Conservation (phyloP, 2,888 invertebrate genomes). For the Isotomurus palustris region DNA sequence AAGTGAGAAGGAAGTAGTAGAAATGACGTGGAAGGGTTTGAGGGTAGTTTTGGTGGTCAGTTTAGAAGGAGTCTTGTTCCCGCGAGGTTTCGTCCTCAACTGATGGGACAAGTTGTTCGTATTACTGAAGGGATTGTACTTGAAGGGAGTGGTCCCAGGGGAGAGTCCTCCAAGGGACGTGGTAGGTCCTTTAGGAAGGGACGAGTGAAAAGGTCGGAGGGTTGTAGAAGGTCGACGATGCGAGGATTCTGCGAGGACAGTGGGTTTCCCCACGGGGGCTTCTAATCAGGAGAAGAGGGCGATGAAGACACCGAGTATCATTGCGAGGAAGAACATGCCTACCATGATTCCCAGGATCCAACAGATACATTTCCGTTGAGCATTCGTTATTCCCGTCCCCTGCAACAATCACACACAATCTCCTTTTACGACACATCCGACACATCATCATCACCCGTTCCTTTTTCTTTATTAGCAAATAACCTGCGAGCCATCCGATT, state of each 20-base stretch:
- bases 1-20: too few relatives aligned
- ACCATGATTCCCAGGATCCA: slow-evolving; percentile 47
- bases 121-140: background rate
- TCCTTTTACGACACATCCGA: too few relatives aligned
- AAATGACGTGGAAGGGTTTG: too few relatives aligned
- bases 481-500: slow-evolving; percentile 44
- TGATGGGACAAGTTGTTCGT: too few relatives aligned
- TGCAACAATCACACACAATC: slow-evolving; percentile 17
- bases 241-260: slow-evolving; percentile 10
- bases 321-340: slow-evolving; percentile 45
- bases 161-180: background rate
- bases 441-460: too few relatives aligned
- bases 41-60: too few relatives aligned
- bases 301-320: slow-evolving; percentile 47
- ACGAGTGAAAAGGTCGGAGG: background rate
- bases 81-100: too few relatives aligned
- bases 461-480: too few relatives aligned
- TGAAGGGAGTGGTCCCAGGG: background rate
- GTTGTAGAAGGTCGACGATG: background rate
- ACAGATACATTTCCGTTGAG: slow-evolving; percentile 47
- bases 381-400: slow-evolving; percentile 46
- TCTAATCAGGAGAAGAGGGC: slow-evolving; percentile 46
- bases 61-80: too few relatives aligned
- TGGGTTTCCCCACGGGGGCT: slow-evolving; percentile 28
- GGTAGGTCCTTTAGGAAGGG: too few relatives aligned